A percentile compares a stretch with the other conserved stretches of the same genome.
Evolutionary conservation across 2,888 invertebrate species (phyloP).

Genomic region (Falcaria lacertinaria): DNA sequence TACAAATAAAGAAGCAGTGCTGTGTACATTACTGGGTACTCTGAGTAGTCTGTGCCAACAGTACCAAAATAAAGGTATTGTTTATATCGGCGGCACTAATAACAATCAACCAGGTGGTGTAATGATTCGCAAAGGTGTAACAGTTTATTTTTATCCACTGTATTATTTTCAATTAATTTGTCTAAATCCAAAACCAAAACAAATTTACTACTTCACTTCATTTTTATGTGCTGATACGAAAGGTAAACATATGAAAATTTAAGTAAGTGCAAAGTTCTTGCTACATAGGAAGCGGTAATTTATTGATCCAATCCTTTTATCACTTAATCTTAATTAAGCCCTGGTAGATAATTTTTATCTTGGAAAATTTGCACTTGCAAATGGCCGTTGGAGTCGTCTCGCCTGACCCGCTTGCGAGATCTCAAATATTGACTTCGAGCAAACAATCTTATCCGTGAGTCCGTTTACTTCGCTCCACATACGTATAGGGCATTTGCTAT

Average conservation of each 20-base stretch:
- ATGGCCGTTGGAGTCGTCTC: constrained; percentile 57
- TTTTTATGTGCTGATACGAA: too few relatives aligned
- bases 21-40: too few relatives aligned
- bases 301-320: constrained; percentile 40
- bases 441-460: constrained; percentile 69
- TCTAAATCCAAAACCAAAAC: too few relatives aligned
- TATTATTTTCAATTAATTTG: too few relatives aligned
- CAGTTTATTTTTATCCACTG: too few relatives aligned
- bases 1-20: too few relatives aligned
- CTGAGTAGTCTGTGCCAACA: constrained; percentile 2
- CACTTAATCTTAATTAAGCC: constrained; percentile 62
- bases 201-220: too few relatives aligned
- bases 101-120: too few relatives aligned
- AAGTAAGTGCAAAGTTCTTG: background rate
- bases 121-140: too few relatives aligned
- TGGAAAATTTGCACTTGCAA: constrained; percentile 73
- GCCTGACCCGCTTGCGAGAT: constrained; percentile 68
- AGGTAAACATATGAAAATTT: too few relatives aligned
- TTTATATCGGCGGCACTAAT: too few relatives aligned
- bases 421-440: constrained; percentile 67
- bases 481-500: constrained; percentile 33
- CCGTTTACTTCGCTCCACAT: constrained; percentile 56
- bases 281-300: constrained; percentile 14
- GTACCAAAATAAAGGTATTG: constrained; percentile 20
- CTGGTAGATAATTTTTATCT: constrained; percentile 71